Conservation (phyloP, 2,113 vertebrate species). For the Ophiodon elongatus region DNA sequence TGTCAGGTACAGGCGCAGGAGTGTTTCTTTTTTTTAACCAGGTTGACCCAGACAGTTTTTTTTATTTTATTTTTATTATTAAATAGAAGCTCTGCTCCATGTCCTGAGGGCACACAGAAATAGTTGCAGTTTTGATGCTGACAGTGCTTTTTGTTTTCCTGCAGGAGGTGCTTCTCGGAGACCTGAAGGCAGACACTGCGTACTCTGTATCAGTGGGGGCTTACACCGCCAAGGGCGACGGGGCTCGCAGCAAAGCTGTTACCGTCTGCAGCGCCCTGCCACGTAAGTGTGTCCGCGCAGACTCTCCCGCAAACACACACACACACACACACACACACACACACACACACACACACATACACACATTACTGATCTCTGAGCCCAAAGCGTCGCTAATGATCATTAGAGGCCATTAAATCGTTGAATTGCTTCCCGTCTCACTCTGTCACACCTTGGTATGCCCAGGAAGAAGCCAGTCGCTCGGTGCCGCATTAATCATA, state of each 20-base stretch:
- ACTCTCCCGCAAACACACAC: not conserved
- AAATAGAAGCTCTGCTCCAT: constrained; percentile 1
- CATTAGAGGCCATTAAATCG: constrained; percentile 60
- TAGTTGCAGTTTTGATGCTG: constrained; percentile 36
- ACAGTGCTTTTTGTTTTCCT: constrained; percentile 53
- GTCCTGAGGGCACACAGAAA: constrained; percentile 5
- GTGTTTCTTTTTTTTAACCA: constrained; percentile 6
- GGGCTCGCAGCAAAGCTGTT: constrained; percentile 94
- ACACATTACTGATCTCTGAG: constrained; percentile 28
- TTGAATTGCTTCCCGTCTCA: constrained; percentile 28
- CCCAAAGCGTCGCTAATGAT: constrained; percentile 44
- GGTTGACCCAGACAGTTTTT: not conserved
- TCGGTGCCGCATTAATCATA: constrained; percentile 34
- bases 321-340: not conserved
- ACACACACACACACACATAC: not conserved
- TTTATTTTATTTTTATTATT: not conserved
- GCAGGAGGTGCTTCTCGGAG: constrained; percentile 93
- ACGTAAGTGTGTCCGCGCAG: constrained; percentile 81
- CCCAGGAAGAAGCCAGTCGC: constrained; percentile 14
- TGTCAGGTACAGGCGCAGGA: not conserved
- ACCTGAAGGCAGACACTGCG: constrained; percentile 92
- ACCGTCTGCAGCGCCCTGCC: constrained; percentile 90
- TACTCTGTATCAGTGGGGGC: constrained; percentile 97
- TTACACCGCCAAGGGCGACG: constrained; percentile 98
- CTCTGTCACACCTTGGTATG: constrained; percentile 46